These are phyloP conservation scores for Zygaena filipendulae DNA, from an alignment of 2,888 invertebrate species.

Conservation along the genomic window DNA sequence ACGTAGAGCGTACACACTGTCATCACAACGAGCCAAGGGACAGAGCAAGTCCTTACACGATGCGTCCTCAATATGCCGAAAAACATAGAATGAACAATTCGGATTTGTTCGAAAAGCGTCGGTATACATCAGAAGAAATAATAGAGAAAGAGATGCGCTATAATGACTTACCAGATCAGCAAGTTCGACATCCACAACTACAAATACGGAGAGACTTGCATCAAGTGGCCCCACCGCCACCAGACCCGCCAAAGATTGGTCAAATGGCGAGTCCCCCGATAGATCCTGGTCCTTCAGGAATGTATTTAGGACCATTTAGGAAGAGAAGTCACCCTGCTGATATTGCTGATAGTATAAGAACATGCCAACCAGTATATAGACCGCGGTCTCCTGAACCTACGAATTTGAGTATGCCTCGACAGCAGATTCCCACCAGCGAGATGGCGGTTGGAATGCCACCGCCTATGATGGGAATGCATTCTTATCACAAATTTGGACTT, in stretches of 20 bases:
- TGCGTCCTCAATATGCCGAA: conserved; percentile 75
- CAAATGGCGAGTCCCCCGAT: conserved; percentile 55
- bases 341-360: conserved; percentile 46
- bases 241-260: conserved; percentile 42
- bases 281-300: conserved; percentile 49
- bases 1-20: conserved; percentile 73
- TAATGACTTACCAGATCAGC: conserved; percentile 54
- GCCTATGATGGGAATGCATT: conserved; percentile 50
- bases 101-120: conserved; percentile 52
- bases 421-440: conserved; percentile 34
- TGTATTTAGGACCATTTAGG: conserved; percentile 65
- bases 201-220: conserved; percentile 84
- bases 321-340: conserved; percentile 69
- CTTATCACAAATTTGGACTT: conserved; percentile 58
- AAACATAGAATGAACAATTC: conserved; percentile 41
- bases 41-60: conserved; percentile 74
- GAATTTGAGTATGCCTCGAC: conserved; percentile 57
- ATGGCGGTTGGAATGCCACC: conserved; percentile 49
- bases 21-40: conserved; percentile 72
- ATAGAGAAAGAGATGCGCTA: conserved; percentile 59
- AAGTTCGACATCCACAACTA: conserved; percentile 67
- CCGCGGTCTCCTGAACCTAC: conserved; percentile 60
- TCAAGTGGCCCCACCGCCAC: conserved; percentile 57
- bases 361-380: conserved; percentile 48
- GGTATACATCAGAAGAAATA: conserved; percentile 55